A percentile compares a stretch with the other conserved stretches of the same genome.
Evolutionary conservation across 2,888 invertebrate species (phyloP).

Genomic region (Hydraecia micacea): DNA sequence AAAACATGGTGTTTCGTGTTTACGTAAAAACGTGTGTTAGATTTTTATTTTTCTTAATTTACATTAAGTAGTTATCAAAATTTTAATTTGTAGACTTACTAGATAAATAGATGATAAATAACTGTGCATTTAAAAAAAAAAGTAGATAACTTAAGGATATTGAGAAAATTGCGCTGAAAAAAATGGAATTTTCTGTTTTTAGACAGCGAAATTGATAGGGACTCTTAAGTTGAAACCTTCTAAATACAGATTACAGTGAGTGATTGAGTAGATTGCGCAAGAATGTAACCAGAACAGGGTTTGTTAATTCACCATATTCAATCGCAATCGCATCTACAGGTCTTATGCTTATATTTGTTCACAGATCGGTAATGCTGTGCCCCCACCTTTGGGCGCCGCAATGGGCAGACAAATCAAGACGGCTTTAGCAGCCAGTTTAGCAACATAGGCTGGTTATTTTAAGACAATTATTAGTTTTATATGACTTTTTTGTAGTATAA

Average conservation of each 20-base stretch:
- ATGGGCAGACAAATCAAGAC: slow-evolving; percentile 94
- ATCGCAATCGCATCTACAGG: not conserved
- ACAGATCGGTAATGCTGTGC: slow-evolving; percentile 95
- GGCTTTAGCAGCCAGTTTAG: slow-evolving; percentile 77
- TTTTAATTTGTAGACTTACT: no score
- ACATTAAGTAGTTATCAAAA: no score
- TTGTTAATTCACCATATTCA: not conserved
- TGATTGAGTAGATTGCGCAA: not conserved
- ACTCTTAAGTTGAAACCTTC: not conserved
- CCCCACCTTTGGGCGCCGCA: slow-evolving; percentile 94
- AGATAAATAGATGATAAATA: no score
- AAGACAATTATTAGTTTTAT: not conserved
- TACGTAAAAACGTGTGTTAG: no score
- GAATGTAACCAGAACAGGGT: not conserved
- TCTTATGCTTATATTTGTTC: slow-evolving; percentile 47
- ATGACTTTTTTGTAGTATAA: slow-evolving; percentile 8
- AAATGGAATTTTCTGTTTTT: no score
- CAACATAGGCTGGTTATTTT: slow-evolving; percentile 33
- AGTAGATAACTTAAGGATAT: no score
- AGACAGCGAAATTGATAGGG: no score
- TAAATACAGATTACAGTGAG: not conserved
- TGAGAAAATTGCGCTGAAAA: no score
- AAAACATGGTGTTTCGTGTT: no score
- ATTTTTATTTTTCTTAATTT: no score
- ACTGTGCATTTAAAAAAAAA: no score